These are phyloP conservation scores for Gymnogyps californianus DNA, from an alignment of 2,113 vertebrate species.

Conservation along the genomic window DNA sequence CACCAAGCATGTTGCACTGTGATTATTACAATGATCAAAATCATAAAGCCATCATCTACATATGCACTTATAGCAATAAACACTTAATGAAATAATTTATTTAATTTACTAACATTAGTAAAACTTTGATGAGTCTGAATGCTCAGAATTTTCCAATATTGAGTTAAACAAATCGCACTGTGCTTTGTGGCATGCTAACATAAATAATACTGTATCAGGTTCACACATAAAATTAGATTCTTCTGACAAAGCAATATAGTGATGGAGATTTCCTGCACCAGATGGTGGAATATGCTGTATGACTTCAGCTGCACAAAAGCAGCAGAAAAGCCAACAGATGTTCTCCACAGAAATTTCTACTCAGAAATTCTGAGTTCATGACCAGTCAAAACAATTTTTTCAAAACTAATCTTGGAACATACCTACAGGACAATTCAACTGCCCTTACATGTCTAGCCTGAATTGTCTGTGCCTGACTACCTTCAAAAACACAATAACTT, in stretches of 20 bases:
- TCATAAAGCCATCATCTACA: background rate
- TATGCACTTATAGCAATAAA: background rate
- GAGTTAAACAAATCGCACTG: background rate
- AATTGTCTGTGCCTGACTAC: background rate
- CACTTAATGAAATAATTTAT: background rate
- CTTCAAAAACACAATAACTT: background rate
- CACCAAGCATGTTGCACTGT: background rate
- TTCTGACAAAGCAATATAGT: background rate
- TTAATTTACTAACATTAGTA: background rate
- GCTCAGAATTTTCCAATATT: background rate
- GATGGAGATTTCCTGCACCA: background rate
- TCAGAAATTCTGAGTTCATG: background rate
- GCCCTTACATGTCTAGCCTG: background rate
- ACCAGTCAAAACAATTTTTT: background rate
- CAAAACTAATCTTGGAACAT: background rate
- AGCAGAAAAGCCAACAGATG: background rate
- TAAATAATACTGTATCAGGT: background rate
- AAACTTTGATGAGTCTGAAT: background rate
- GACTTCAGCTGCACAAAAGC: background rate
- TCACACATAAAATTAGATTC: background rate
- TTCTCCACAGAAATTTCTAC: background rate
- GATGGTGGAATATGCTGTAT: background rate
- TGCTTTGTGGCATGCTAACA: background rate
- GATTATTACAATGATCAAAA: background rate
- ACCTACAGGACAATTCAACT: background rate